Conservation (phyloP, 1,140 invertebrate species). For the Brachionus asplanchnoidis region DNA sequence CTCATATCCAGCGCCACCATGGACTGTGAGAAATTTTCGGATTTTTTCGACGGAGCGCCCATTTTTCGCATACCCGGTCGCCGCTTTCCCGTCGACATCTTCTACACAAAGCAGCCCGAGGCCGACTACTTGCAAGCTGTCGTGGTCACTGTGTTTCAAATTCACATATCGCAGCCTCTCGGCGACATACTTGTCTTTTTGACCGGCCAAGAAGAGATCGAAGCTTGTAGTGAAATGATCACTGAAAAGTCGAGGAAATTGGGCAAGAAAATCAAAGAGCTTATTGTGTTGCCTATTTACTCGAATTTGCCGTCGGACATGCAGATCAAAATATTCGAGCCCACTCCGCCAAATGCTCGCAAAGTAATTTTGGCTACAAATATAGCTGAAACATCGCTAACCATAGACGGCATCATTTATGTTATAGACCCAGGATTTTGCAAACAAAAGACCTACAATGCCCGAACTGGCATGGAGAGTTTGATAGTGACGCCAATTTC, state of each 20-base stretch:
- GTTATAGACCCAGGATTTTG: slow-evolving; percentile 99
- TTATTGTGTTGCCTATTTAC: slow-evolving; percentile 92
- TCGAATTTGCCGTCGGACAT: slow-evolving; percentile 96
- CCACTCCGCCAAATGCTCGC: slow-evolving; percentile 84
- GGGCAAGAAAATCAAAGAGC: slow-evolving; percentile 84
- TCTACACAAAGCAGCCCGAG: slow-evolving; percentile 97
- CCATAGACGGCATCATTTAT: slow-evolving; percentile 97
- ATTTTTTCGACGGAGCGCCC: slow-evolving; percentile 96
- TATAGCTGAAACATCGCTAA: slow-evolving; percentile 97
- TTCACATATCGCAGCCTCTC: slow-evolving; percentile 83
- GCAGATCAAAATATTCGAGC: slow-evolving; percentile 96
- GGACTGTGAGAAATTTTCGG: slow-evolving; percentile 95
- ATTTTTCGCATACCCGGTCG: slow-evolving; percentile 91
- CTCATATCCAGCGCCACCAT: slow-evolving; percentile 95
- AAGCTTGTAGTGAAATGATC: slow-evolving; percentile 86
- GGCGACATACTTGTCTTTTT: slow-evolving; percentile 96
- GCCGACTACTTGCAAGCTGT: slow-evolving; percentile 96
- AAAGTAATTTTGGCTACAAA: slow-evolving; percentile 83
- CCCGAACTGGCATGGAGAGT: slow-evolving; percentile 94
- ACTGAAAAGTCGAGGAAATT: slow-evolving; percentile 78
- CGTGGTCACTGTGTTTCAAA: slow-evolving; percentile 91
- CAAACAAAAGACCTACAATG: slow-evolving; percentile 98
- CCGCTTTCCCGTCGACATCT: slow-evolving; percentile 82
- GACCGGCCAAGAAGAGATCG: slow-evolving; percentile 89
- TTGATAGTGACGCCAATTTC: slow-evolving; percentile 95